A percentile compares a stretch with the other conserved stretches of the same genome.
phyloP scores from a whole-genome alignment of 1,140 invertebrate genomes.

The Drosophila sp. region DNA sequence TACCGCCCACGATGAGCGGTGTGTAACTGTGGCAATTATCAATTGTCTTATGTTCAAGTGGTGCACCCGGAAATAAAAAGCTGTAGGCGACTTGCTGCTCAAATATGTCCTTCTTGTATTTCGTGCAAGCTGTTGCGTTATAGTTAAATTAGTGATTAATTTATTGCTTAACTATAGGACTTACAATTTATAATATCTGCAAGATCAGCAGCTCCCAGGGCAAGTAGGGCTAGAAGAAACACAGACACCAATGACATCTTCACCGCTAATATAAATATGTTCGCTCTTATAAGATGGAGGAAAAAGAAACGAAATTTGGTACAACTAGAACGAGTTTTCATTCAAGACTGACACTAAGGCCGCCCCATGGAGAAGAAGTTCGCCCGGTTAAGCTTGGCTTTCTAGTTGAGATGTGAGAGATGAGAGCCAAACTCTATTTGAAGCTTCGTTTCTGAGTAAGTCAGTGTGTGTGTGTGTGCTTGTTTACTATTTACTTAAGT shows the following conservation, averaged over 20 bases:
- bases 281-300: not conserved
- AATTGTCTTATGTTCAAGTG: slow-evolving; percentile 37
- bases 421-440: not conserved
- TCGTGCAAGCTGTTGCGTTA: slow-evolving; percentile 46
- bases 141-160: not conserved
- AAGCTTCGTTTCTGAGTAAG: not conserved
- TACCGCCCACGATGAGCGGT: slow-evolving; percentile 69
- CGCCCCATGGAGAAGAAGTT: no score
- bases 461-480: not conserved
- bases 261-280: not conserved
- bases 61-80: slow-evolving; percentile 54
- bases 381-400: not conserved
- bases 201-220: slow-evolving; percentile 24
- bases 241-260: slow-evolving; percentile 35
- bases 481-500: not conserved
- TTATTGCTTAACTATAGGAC: slow-evolving; percentile 10
- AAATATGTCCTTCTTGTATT: slow-evolving; percentile 56
- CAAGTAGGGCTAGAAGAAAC: slow-evolving; percentile 25
- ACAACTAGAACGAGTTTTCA: slow-evolving; percentile 14
- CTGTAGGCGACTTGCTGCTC: slow-evolving; percentile 58
- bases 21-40: slow-evolving; percentile 61
- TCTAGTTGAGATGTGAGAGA: not conserved
- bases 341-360: not conserved
- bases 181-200: slow-evolving; percentile 40
- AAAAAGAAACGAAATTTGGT: slow-evolving; percentile 23